A percentile compares a stretch with the other conserved stretches of the same genome.
Evolutionary conservation across 2,888 invertebrate species (phyloP).

Genomic region (Pachycephus smyrnensis): DNA sequence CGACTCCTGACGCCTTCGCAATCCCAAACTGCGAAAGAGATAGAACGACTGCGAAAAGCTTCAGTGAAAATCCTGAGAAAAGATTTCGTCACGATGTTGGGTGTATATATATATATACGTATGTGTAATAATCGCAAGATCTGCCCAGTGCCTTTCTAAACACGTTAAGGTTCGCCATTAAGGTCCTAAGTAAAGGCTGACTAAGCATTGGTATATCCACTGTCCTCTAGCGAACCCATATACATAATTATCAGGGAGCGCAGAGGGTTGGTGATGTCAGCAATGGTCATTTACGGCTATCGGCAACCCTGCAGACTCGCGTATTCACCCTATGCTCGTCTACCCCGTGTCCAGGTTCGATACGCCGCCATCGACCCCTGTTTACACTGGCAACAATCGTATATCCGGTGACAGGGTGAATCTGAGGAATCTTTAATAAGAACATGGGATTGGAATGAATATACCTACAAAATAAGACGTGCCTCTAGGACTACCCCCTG

Average conservation of each 20-base stretch:
- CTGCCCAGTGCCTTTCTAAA: constrained; percentile 10
- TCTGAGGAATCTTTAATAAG: not conserved
- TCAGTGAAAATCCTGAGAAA: not conserved
- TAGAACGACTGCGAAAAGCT: not conserved
- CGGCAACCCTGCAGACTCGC: constrained; percentile 51
- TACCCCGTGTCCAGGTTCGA: not conserved
- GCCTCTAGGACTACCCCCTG: not conserved
- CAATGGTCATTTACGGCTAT: constrained; percentile 64
- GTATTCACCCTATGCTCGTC: constrained; percentile 8
- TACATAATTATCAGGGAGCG: constrained; percentile 51
- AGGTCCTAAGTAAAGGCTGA: constrained; percentile 67
- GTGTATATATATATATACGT: not conserved
- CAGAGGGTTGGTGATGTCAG: constrained; percentile 53
- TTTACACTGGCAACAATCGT: not conserved
- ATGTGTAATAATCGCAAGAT: not conserved
- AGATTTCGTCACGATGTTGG: no score
- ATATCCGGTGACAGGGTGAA: not conserved
- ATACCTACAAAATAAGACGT: not conserved
- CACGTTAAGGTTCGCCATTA: constrained; percentile 36
- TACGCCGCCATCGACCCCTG: not conserved
- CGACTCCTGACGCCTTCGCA: not conserved
- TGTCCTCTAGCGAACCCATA: constrained; percentile 32
- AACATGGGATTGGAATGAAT: not conserved
- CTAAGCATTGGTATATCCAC: constrained; percentile 49
- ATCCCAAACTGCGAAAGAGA: not conserved